Conservation (phyloP, 2,888 invertebrate genomes). For the Drosophila planitibia region DNA sequence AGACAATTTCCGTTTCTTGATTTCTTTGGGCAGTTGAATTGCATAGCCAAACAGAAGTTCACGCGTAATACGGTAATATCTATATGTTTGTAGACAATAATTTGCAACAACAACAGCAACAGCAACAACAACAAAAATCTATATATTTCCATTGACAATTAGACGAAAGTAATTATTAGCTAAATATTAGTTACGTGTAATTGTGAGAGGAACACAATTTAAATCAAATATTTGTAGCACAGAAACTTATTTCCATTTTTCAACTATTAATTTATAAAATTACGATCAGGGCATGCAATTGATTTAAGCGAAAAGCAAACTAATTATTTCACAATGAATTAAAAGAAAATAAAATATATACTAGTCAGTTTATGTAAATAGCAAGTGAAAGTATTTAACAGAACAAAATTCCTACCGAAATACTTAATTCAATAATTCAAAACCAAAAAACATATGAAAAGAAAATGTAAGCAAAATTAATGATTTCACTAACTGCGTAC, state of each 20-base stretch:
- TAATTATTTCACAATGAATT: constrained; percentile 29
- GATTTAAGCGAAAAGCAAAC: constrained; percentile 2
- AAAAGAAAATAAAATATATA: constrained; percentile 31
- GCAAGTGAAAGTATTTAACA: constrained; percentile 62
- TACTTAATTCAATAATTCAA: constrained; percentile 45
- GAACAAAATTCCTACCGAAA: constrained; percentile 80
- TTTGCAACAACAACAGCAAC: constrained; percentile 47
- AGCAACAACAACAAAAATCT: neutral
- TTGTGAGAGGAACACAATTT: constrained; percentile 34
- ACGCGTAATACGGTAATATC: constrained; percentile 44
- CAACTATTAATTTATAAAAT: constrained; percentile 22
- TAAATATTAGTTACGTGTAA: constrained; percentile 54
- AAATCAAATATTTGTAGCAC: constrained; percentile 44
- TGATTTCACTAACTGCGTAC: constrained; percentile 71
- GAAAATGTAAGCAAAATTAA: constrained; percentile 33
- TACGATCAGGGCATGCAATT: constrained; percentile 28
- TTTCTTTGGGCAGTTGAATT: constrained; percentile 11
- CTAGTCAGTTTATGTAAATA: constrained; percentile 69
- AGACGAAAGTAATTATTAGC: constrained; percentile 58
- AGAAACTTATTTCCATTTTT: constrained; percentile 16
- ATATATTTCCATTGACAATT: constrained; percentile 53
- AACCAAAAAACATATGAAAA: constrained; percentile 2
- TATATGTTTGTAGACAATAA: constrained; percentile 81
- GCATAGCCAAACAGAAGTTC: constrained; percentile 31
- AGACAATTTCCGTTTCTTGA: constrained; percentile 20